Evolutionary conservation across 1,140 invertebrate genomes (phyloP).

Genomic region (Magallana ariakensis): DNA sequence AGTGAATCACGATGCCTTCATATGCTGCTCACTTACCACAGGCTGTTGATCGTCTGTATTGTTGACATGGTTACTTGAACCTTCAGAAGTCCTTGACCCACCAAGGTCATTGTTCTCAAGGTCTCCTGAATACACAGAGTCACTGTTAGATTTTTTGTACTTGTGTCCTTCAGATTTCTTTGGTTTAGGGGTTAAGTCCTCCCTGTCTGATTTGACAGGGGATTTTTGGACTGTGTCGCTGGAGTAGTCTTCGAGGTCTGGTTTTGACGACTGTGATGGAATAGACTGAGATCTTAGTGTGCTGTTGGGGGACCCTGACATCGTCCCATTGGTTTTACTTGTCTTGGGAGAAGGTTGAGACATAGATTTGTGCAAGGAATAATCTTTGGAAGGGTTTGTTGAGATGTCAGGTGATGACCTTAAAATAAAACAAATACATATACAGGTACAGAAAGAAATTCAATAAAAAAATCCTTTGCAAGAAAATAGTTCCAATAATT

Average conservation of each 20-base stretch:
- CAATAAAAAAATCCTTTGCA: background rate
- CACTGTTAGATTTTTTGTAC: slow-evolving; percentile 80
- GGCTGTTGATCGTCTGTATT: slow-evolving; percentile 40
- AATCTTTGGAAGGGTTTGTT: slow-evolving; percentile 70
- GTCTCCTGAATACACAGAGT: slow-evolving; percentile 56
- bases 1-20: slow-evolving; percentile 54
- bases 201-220: background rate
- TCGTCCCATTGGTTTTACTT: slow-evolving; percentile 57
- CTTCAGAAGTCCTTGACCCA: slow-evolving; percentile 49
- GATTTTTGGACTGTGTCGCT: background rate
- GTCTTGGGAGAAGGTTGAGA: slow-evolving; percentile 68
- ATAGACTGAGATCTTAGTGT: slow-evolving; percentile 16
- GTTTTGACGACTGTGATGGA: slow-evolving; percentile 11
- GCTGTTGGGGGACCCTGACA: slow-evolving; percentile 6
- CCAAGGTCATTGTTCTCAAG: slow-evolving; percentile 51
- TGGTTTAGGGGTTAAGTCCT: slow-evolving; percentile 50
- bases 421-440: slow-evolving; percentile 44
- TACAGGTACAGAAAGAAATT: background rate
- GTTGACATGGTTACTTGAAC: slow-evolving; percentile 37
- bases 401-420: slow-evolving; percentile 81
- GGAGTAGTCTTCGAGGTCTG: slow-evolving; percentile 49
- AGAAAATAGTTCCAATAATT: background rate
- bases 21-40: slow-evolving; percentile 51
- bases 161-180: slow-evolving; percentile 82
- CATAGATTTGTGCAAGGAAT: slow-evolving; percentile 78